Percentiles rank a stretch among this genome's conserved stretches.
Evolutionary conservation across 1,140 invertebrate genomes (phyloP).

Genomic region (Planococcus citri): DNA sequence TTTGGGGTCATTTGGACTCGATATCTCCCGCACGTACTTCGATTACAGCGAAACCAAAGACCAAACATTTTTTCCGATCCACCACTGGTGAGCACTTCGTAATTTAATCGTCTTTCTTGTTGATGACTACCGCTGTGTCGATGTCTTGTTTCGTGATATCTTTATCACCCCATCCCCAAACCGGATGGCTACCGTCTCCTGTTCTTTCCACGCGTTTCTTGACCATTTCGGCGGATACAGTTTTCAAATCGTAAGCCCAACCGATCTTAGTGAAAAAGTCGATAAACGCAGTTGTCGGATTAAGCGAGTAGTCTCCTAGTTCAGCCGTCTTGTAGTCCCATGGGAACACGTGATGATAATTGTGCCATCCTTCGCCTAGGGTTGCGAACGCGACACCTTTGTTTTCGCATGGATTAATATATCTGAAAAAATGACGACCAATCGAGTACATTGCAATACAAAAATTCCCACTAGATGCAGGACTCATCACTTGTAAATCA

Average conservation of each 20-base stretch:
- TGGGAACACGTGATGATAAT: constrained; percentile 92
- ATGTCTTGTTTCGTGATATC: constrained; percentile 56
- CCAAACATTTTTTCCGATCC: no score
- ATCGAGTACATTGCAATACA: no score
- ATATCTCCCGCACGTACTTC: no score
- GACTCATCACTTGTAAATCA: no score
- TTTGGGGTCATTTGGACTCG: no score
- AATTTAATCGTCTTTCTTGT: constrained; percentile 20
- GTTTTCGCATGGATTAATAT: constrained; percentile 64
- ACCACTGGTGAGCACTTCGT: no score
- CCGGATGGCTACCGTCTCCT: constrained; percentile 46
- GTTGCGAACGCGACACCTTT: constrained; percentile 52
- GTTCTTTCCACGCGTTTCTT: constrained; percentile 42
- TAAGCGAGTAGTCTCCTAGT: constrained; percentile 60
- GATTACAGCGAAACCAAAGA: no score
- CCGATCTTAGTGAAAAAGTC: constrained; percentile 56
- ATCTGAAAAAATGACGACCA: constrained; percentile 43
- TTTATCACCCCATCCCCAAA: constrained; percentile 74
- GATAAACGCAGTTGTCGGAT: constrained; percentile 63
- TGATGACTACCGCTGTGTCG: constrained; percentile 37
- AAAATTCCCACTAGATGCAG: no score
- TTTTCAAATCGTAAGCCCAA: constrained; percentile 65
- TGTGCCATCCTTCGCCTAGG: constrained; percentile 81
- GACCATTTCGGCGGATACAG: constrained; percentile 41
- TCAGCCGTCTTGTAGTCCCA: constrained; percentile 83